phyloP scores from a whole-genome alignment of 2,888 invertebrate genomes.

The Ornithoptera priamus region DNA sequence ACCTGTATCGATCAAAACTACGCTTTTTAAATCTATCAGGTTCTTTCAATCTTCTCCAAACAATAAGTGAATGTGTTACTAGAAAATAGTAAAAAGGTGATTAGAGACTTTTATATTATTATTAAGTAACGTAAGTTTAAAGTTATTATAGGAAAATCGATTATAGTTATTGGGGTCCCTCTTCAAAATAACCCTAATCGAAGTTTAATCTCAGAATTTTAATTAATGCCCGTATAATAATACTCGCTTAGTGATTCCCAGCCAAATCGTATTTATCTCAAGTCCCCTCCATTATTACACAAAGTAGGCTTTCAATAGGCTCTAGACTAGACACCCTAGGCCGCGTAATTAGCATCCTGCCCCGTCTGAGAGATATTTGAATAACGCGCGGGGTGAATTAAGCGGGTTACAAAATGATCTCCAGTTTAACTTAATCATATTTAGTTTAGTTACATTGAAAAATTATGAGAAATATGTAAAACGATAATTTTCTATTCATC shows the following conservation, averaged over 20 bases:
- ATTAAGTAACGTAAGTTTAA: too few species aligned
- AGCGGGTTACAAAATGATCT: slow-evolving; percentile 31
- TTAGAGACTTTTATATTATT: too few species aligned
- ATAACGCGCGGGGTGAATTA: slow-evolving; percentile 46
- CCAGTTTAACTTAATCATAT: slow-evolving; percentile 17
- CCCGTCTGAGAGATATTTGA: slow-evolving; percentile 64
- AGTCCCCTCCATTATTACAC: slow-evolving; percentile 39
- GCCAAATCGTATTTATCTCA: slow-evolving; percentile 34
- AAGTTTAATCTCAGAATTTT: slow-evolving; percentile 27
- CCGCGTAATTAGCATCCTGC: slow-evolving; percentile 64
- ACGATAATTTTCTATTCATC: too few species aligned
- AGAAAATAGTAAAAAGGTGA: too few species aligned
- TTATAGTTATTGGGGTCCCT: not conserved
- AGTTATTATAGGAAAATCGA: too few species aligned
- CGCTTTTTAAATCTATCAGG: too few species aligned
- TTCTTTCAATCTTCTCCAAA: too few species aligned
- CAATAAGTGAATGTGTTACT: too few species aligned
- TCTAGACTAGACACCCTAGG: slow-evolving; percentile 54
- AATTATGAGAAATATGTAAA: too few species aligned
- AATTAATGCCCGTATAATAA: slow-evolving; percentile 36
- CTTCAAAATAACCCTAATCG: slow-evolving; percentile 13
- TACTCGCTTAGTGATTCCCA: slow-evolving; percentile 28
- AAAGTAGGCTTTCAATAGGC: slow-evolving; percentile 53
- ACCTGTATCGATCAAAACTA: too few species aligned
- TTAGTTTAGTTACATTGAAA: not conserved